These are phyloP conservation scores for Hydroisotoma schaefferi DNA, from an alignment of 2,888 invertebrate species.

Conservation along the genomic window DNA sequence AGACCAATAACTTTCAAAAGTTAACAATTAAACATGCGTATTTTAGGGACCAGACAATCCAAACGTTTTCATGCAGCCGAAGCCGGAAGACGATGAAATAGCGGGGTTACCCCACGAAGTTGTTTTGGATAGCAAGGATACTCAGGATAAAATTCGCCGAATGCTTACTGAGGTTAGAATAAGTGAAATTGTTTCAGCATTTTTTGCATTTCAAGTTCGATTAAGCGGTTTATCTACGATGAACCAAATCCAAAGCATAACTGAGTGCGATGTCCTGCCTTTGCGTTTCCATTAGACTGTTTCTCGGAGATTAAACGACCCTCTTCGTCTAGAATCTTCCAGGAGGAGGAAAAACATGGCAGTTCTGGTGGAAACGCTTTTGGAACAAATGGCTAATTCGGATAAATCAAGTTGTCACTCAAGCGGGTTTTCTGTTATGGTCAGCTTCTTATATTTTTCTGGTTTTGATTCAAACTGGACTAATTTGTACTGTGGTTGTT, in stretches of 20 bases:
- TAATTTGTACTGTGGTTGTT: conserved; percentile 2
- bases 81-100: conserved; percentile 50
- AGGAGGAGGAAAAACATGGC: conserved; percentile 70
- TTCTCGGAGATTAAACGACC: conserved; percentile 33
- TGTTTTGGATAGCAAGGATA: conserved; percentile 59
- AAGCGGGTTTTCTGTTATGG: conserved; percentile 37
- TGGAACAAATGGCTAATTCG: conserved; percentile 61
- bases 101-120: conserved; percentile 61
- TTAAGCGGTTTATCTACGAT: background rate
- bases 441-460: conserved; percentile 17
- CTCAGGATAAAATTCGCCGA: conserved; percentile 65
- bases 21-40: background rate
- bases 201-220: conserved; percentile 5
- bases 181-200: too few species aligned
- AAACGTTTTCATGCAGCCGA: conserved; percentile 64
- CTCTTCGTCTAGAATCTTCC: conserved; percentile 52
- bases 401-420: conserved; percentile 40
- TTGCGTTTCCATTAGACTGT: conserved; percentile 28
- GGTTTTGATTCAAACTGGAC: background rate
- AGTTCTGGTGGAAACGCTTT: conserved; percentile 69
- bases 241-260: background rate
- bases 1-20: background rate
- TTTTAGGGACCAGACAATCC: conserved; percentile 70
- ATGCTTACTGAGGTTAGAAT: conserved; percentile 65
- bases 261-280: background rate